Conservation (phyloP, 2,888 invertebrate genomes). For the Eristalis pertinax region DNA sequence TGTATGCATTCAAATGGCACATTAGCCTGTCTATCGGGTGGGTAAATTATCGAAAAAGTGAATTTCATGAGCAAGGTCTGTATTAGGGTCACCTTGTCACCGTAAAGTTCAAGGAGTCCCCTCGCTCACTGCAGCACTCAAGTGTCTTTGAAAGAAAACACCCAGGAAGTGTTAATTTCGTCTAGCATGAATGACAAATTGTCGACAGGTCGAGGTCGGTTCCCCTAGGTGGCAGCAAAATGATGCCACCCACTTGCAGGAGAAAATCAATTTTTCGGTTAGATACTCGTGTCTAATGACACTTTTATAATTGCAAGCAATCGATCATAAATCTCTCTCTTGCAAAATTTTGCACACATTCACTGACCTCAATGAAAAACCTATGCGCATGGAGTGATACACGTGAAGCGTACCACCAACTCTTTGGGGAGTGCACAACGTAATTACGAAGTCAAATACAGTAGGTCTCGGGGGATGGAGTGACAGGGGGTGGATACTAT, state of each 20-base stretch:
- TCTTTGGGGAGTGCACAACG: slow-evolving; percentile 28
- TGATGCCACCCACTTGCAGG: neutral
- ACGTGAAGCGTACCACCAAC: slow-evolving; percentile 1
- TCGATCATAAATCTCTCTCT: slow-evolving; percentile 77
- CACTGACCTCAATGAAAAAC: neutral
- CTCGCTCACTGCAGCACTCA: neutral
- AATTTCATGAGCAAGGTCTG: neutral
- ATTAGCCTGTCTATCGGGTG: neutral
- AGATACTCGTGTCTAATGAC: slow-evolving; percentile 41
- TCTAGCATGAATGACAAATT: slow-evolving; percentile 14
- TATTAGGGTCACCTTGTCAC: neutral
- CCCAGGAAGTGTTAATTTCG: slow-evolving; percentile 1
- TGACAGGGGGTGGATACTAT: slow-evolving; percentile 6
- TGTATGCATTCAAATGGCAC: neutral
- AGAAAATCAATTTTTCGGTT: slow-evolving; percentile 56
- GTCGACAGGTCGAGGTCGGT: neutral
- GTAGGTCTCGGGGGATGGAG: slow-evolving; percentile 14
- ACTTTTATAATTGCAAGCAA: slow-evolving; percentile 70
- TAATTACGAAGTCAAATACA: slow-evolving; percentile 35
- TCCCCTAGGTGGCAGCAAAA: neutral
- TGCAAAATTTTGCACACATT: neutral
- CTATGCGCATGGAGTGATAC: neutral
- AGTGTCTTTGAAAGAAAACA: neutral
- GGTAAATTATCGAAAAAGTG: neutral
- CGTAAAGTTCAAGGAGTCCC: neutral